Conservation (phyloP, 2,113 vertebrate species). For the Ptilonorhynchus violaceus region DNA sequence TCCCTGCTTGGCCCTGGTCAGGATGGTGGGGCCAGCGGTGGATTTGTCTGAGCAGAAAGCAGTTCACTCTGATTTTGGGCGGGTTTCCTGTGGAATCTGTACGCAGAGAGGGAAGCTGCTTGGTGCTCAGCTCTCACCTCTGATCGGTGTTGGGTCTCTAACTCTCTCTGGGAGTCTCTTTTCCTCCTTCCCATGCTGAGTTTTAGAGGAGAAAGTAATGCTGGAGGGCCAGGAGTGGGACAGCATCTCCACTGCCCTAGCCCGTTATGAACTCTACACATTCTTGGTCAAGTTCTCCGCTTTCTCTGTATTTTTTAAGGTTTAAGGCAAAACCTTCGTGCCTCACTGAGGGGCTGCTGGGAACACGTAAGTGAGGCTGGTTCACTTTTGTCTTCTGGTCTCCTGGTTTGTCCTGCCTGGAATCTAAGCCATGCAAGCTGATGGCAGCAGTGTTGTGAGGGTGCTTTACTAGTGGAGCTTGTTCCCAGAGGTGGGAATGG, state of each 20-base stretch:
- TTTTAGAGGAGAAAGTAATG: neutral
- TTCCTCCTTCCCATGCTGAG: neutral
- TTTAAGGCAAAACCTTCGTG: neutral
- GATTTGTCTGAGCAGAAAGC: neutral
- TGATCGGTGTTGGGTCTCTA: rapidly evolving
- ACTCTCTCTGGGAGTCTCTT: neutral
- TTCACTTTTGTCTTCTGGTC: neutral
- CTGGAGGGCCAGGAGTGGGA: neutral
- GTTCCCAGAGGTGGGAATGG: neutral
- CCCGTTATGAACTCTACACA: rapidly evolving
- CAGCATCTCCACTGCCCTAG: rapidly evolving
- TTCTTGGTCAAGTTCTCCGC: neutral
- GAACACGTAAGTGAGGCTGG: neutral
- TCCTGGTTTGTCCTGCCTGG: neutral
- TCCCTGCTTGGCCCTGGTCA: neutral
- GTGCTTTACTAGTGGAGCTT: neutral
- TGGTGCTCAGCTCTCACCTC: neutral
- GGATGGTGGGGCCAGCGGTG: neutral
- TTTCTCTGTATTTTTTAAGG: neutral
- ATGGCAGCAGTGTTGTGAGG: neutral
- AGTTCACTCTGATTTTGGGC: neutral
- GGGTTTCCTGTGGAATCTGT: too few species aligned
- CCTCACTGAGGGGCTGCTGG: neutral
- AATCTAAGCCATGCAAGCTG: neutral
- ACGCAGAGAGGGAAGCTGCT: neutral